Percentiles rank a stretch among this genome's conserved stretches.
Conservation (phyloP, 2,797 vertebrate species). For the Sebastes vulpes region DNA sequence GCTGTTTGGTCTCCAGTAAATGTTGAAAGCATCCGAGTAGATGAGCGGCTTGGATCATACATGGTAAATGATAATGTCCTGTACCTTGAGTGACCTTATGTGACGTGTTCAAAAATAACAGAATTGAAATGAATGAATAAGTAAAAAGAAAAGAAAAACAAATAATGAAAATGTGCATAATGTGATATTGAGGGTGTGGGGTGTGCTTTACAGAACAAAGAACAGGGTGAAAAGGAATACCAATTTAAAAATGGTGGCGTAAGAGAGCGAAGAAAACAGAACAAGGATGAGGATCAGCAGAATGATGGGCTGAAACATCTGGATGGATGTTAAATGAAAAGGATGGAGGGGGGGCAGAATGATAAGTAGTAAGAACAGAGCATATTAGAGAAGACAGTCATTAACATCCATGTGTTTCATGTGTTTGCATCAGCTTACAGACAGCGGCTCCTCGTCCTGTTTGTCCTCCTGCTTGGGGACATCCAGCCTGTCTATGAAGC, state of each 20-base stretch:
- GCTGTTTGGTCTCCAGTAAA: conserved; percentile 87
- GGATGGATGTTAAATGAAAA: conserved; percentile 68
- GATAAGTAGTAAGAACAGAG: conserved; percentile 1
- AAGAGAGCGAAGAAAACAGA: conserved; percentile 99
- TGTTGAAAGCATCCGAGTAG: conserved; percentile 81
- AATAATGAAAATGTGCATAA: conserved; percentile 85
- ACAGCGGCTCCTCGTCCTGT: conserved; percentile 94
- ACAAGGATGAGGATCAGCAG: conserved; percentile 99
- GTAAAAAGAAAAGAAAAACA: background rate
- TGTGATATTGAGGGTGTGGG: conserved; percentile 79
- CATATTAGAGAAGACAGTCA: background rate
- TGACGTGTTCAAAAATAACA: conserved; percentile 87
- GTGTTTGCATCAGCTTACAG: conserved; percentile 89
- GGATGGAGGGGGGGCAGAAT: background rate
- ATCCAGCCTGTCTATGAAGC: conserved; percentile 96
- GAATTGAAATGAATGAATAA: conserved; percentile 53
- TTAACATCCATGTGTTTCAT: background rate
- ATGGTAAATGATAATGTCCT: conserved; percentile 89
- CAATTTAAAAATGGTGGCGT: conserved; percentile 99
- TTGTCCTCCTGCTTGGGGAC: conserved; percentile 95
- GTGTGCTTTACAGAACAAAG: conserved; percentile 95
- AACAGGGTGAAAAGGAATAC: conserved; percentile 99
- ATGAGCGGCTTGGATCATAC: conserved; percentile 82
- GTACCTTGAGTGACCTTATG: conserved; percentile 91
- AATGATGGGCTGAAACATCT: conserved; percentile 99